phyloP scores from a whole-genome alignment of 2,797 vertebrate species.

The Cygnus olor region DNA sequence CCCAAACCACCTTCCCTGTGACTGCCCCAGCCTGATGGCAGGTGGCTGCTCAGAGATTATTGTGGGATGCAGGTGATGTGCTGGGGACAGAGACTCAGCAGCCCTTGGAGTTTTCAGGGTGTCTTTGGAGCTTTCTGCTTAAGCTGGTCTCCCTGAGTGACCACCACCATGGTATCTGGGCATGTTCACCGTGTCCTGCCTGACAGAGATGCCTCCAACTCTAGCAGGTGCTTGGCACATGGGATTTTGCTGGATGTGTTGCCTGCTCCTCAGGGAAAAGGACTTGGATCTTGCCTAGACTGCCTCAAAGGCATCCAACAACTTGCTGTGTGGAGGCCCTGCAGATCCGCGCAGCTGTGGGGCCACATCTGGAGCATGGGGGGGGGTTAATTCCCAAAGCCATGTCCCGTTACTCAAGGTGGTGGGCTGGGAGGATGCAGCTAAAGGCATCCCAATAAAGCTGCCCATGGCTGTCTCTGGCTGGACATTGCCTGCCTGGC shows the following conservation, averaged over 20 bases:
- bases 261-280: background rate
- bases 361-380: background rate
- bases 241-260: background rate
- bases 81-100: background rate
- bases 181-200: background rate
- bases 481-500: background rate
- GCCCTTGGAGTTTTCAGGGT: background rate
- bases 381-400: background rate
- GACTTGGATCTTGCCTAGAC: background rate
- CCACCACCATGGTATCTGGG: background rate
- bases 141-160: too few relatives aligned
- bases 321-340: background rate
- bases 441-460: background rate
- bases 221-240: background rate
- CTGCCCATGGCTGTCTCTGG: accelerated
- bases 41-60: background rate
- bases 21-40: accelerated
- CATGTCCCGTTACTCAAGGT: accelerated
- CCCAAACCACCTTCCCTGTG: background rate
- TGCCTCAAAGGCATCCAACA: accelerated
- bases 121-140: too few relatives aligned
- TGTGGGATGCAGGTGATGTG: too few relatives aligned
- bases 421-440: background rate
- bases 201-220: background rate
- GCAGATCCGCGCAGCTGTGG: background rate